phyloP scores from a whole-genome alignment of 2,888 invertebrate species.

The Myopa tessellatipennis region DNA sequence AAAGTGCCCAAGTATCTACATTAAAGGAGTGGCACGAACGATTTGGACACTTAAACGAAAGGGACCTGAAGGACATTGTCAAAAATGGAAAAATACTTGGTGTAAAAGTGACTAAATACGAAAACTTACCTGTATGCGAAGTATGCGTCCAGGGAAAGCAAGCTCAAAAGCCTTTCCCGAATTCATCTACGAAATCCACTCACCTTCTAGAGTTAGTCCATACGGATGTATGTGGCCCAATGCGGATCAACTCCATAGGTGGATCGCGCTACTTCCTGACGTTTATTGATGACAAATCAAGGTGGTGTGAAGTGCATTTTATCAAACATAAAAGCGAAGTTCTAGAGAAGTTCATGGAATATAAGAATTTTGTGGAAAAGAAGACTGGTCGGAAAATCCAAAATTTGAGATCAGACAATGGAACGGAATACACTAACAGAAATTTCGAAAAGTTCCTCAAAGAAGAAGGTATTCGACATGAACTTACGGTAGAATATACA shows the following conservation, averaged over 20 bases:
- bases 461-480: conserved; percentile 49
- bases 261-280: conserved; percentile 38
- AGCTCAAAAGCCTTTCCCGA: conserved; percentile 31
- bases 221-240: conserved; percentile 30
- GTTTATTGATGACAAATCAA: conserved; percentile 42
- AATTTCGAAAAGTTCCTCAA: too few species aligned
- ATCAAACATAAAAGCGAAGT: too few species aligned
- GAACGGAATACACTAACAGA: too few species aligned
- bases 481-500: conserved; percentile 48
- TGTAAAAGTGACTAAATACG: too few species aligned
- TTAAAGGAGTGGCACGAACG: conserved; percentile 38
- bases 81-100: too few species aligned
- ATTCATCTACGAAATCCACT: background rate
- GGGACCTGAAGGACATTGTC: background rate
- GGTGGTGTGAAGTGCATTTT: conserved; percentile 22
- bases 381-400: too few species aligned
- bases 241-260: conserved; percentile 19
- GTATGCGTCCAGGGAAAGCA: too few species aligned
- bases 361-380: too few species aligned
- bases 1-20: background rate
- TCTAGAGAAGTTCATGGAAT: too few species aligned
- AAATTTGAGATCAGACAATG: too few species aligned
- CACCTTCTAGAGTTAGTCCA: conserved; percentile 37
- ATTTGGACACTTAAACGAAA: conserved; percentile 39
- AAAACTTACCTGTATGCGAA: too few species aligned